These are phyloP conservation scores for Eupithecia subumbrata DNA, from an alignment of 2,888 invertebrate genomes.

Conservation along the genomic window DNA sequence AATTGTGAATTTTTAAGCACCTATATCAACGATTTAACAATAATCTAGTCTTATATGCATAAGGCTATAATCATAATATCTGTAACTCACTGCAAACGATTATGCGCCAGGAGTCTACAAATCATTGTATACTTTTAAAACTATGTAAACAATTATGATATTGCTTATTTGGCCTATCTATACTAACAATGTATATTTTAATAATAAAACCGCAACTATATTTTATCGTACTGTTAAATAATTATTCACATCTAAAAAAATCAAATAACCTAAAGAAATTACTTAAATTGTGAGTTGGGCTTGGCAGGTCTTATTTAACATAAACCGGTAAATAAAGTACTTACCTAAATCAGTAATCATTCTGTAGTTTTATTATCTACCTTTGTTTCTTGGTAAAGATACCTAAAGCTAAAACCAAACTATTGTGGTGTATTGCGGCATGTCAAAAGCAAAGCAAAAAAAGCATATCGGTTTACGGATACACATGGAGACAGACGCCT, in stretches of 20 bases:
- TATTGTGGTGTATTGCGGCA: not conserved
- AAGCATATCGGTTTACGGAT: too few species aligned
- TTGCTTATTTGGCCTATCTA: not conserved
- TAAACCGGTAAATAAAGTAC: constrained; percentile 44
- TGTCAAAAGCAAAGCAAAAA: too few species aligned
- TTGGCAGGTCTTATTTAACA: constrained; percentile 26
- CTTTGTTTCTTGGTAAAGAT: not conserved
- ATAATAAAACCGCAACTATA: not conserved
- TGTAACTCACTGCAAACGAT: not conserved
- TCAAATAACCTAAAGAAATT: not conserved
- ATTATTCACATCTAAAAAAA: not conserved
- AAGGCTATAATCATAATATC: not conserved
- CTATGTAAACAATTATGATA: not conserved
- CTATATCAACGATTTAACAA: not conserved
- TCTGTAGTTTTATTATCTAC: not conserved
- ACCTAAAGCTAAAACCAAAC: not conserved
- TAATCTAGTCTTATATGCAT: constrained; percentile 37
- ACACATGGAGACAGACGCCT: too few species aligned
- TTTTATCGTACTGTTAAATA: not conserved
- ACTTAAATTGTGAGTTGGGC: constrained; percentile 3
- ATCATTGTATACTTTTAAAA: not conserved
- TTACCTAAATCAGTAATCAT: constrained; percentile 22
- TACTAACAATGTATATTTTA: constrained; percentile 1
- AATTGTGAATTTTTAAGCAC: constrained; percentile 3
- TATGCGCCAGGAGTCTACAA: not conserved